Conservation (phyloP, 2,888 invertebrate genomes). For the Pandemis heparana region DNA sequence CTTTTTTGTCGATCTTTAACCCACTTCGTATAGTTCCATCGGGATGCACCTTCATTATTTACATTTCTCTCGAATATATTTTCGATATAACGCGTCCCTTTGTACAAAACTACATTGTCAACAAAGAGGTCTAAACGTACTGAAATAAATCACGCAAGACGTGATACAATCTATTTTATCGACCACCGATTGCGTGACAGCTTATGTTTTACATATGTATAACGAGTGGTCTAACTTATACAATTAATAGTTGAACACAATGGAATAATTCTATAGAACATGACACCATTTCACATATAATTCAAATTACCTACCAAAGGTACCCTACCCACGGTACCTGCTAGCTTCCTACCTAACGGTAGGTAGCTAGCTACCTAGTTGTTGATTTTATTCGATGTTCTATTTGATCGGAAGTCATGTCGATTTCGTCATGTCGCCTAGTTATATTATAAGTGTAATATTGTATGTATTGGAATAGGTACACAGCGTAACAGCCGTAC, state of each 20-base stretch:
- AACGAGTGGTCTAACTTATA: slow-evolving; percentile 11
- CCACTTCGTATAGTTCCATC: slow-evolving; percentile 55
- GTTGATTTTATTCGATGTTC: not conserved
- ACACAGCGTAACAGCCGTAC: no score
- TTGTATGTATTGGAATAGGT: no score
- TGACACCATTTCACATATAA: slow-evolving; percentile 12
- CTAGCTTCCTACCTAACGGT: no score
- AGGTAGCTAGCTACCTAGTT: no score
- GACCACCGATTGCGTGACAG: slow-evolving; percentile 63
- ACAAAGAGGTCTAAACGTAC: slow-evolving; percentile 21
- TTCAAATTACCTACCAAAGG: not conserved
- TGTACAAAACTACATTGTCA: slow-evolving; percentile 22
- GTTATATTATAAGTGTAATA: not conserved
- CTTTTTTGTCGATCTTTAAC: slow-evolving; percentile 50
- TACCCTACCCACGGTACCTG: not conserved
- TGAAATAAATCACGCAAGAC: slow-evolving; percentile 59
- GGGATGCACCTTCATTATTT: slow-evolving; percentile 72
- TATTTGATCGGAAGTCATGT: not conserved
- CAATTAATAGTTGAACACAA: slow-evolving; percentile 24
- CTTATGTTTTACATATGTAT: slow-evolving; percentile 21
- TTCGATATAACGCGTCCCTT: not conserved
- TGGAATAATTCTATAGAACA: slow-evolving; percentile 22
- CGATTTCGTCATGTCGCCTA: not conserved
- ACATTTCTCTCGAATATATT: slow-evolving; percentile 49
- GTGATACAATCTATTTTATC: slow-evolving; percentile 69